A percentile compares a stretch with the other conserved stretches of the same genome.
Evolutionary conservation across 2,888 invertebrate genomes (phyloP).

Genomic region (Ectemnius lituratus): DNA sequence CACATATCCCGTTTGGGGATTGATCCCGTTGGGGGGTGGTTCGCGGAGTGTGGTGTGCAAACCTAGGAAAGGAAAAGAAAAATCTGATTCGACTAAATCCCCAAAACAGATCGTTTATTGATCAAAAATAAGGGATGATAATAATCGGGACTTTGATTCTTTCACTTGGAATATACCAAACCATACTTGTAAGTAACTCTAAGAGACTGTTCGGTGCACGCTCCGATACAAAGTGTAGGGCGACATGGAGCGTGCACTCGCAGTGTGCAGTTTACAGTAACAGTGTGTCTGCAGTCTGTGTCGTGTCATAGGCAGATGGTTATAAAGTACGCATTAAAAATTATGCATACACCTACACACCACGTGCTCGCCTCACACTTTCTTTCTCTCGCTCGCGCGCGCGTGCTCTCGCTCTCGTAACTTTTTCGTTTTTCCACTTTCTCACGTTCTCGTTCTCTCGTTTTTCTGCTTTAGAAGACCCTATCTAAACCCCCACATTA

Average conservation of each 20-base stretch:
- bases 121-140: constrained; percentile 74
- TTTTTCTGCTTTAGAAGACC: constrained; percentile 64
- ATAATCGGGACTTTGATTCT: constrained; percentile 73
- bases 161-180: constrained; percentile 72
- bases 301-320: constrained; percentile 67
- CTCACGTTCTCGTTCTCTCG: constrained; percentile 49
- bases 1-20: constrained; percentile 45
- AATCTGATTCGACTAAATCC: constrained; percentile 63
- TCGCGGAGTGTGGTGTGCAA: constrained; percentile 7
- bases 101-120: constrained; percentile 75
- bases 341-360: constrained; percentile 61
- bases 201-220: constrained; percentile 68
- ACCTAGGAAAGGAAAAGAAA: constrained; percentile 50
- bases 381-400: constrained; percentile 49
- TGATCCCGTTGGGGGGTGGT: constrained; percentile 20
- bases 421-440: constrained; percentile 44
- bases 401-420: constrained; percentile 44
- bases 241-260: constrained; percentile 68
- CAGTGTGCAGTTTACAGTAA: constrained; percentile 70
- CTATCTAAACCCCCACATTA: constrained; percentile 72
- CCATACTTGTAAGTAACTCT: constrained; percentile 72
- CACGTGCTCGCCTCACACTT: constrained; percentile 50
- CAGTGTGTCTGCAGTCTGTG: constrained; percentile 69
- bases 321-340: constrained; percentile 54
- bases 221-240: constrained; percentile 66